A percentile compares a stretch with the other conserved stretches of the same genome.
Conservation (phyloP, 2,888 invertebrate genomes). For the Helicoverpa assulta region DNA sequence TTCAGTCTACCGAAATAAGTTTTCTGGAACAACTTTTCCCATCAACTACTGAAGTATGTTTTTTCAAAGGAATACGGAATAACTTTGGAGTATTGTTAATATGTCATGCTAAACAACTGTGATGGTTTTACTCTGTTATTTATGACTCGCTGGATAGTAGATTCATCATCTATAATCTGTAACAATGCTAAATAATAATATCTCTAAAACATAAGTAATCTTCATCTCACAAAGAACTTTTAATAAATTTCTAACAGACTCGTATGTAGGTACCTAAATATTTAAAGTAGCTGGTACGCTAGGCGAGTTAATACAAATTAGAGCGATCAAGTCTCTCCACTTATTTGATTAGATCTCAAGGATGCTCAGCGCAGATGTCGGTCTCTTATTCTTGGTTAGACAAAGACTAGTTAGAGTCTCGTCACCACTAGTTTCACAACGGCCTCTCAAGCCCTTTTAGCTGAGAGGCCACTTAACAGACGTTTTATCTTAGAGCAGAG, state of each 20-base stretch:
- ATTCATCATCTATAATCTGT: too few relatives aligned
- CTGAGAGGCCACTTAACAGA: slow-evolving; percentile 65
- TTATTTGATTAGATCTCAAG: slow-evolving; percentile 35
- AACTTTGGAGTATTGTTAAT: not conserved
- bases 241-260: not conserved
- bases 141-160: too few relatives aligned
- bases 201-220: not conserved
- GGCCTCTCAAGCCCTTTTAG: slow-evolving; percentile 63
- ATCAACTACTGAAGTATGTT: slow-evolving; percentile 56
- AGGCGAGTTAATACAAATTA: slow-evolving; percentile 6
- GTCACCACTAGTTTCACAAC: slow-evolving; percentile 46
- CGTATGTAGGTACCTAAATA: not conserved
- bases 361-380: slow-evolving; percentile 26
- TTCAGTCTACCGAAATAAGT: slow-evolving; percentile 69
- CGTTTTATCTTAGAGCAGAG: slow-evolving; percentile 67
- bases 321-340: not conserved
- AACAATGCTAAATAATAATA: not conserved
- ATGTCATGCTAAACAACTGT: not conserved
- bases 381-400: slow-evolving; percentile 48
- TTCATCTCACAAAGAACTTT: not conserved
- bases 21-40: slow-evolving; percentile 65
- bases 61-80: slow-evolving; percentile 31
- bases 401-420: slow-evolving; percentile 64
- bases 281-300: not conserved
- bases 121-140: too few relatives aligned